Conservation (phyloP, 2,113 vertebrate species). For the Pipa parva region DNA sequence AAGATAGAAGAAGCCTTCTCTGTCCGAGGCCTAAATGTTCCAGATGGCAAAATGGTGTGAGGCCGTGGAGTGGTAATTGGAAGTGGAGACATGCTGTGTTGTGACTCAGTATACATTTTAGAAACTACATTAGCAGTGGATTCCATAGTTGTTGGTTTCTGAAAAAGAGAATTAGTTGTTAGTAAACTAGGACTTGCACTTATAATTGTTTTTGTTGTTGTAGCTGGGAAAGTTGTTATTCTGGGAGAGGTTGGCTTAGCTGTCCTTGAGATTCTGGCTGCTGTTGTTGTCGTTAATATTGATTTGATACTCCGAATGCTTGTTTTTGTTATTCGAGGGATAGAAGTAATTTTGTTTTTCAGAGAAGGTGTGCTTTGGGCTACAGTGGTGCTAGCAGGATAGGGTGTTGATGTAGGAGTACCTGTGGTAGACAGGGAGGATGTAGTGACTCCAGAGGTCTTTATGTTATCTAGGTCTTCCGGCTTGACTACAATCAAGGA, state of each 20-base stretch:
- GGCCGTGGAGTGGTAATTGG: neutral
- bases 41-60: neutral
- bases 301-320: slow-evolving; percentile 8
- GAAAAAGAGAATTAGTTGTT: slow-evolving; percentile 2
- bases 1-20: slow-evolving; percentile 4
- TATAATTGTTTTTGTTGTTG: slow-evolving; percentile 4
- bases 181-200: neutral
- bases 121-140: neutral
- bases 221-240: slow-evolving; percentile 6
- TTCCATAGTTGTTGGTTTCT: slow-evolving; percentile 15
- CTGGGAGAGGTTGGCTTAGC: neutral
- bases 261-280: neutral
- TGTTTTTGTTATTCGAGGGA: neutral
- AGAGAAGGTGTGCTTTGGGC: neutral
- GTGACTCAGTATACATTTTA: slow-evolving; percentile 2
- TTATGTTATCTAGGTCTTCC: slow-evolving; percentile 41
- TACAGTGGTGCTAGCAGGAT: neutral
- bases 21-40: neutral
- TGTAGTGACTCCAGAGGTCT: slow-evolving; percentile 6
- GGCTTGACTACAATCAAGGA: slow-evolving; percentile 74
- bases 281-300: neutral
- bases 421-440: neutral
- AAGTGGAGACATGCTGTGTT: slow-evolving; percentile 4
- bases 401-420: neutral
- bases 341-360: slow-evolving; percentile 13